Evolutionary conservation across 1,140 invertebrate species (phyloP).

Genomic region (Papilio xuthus): DNA sequence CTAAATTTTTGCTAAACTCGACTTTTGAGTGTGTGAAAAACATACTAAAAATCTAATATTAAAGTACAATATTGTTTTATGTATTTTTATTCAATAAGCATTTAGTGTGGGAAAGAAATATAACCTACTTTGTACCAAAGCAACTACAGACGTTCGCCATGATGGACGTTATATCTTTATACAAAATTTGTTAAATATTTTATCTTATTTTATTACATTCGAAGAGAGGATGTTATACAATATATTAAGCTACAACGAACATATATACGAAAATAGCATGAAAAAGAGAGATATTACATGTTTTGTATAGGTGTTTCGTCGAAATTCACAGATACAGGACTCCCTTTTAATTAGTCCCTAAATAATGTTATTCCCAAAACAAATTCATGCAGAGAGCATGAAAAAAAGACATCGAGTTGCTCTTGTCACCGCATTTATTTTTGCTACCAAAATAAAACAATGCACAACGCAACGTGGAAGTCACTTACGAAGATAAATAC

Average conservation of each 20-base stretch:
- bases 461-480: slow-evolving; percentile 44
- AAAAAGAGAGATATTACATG: too few relatives aligned
- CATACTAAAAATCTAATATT: not conserved
- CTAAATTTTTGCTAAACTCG: too few relatives aligned
- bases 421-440: slow-evolving; percentile 32
- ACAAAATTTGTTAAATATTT: slow-evolving; percentile 39
- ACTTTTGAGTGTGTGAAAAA: not conserved
- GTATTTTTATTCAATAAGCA: slow-evolving; percentile 67
- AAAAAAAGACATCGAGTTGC: slow-evolving; percentile 9
- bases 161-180: slow-evolving; percentile 58
- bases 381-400: not conserved
- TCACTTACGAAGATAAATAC: slow-evolving; percentile 58
- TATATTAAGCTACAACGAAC: not conserved
- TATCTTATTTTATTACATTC: not conserved
- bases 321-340: too few relatives aligned
- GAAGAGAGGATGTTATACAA: not conserved
- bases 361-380: not conserved
- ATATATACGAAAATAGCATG: too few relatives aligned
- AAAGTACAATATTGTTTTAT: slow-evolving; percentile 36
- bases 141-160: slow-evolving; percentile 71
- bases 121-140: slow-evolving; percentile 69
- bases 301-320: too few relatives aligned
- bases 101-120: slow-evolving; percentile 70
- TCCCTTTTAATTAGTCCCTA: not conserved
- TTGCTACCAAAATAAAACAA: slow-evolving; percentile 41